Conservation (phyloP, 2,797 vertebrate species). For the Anguilla anguilla region DNA sequence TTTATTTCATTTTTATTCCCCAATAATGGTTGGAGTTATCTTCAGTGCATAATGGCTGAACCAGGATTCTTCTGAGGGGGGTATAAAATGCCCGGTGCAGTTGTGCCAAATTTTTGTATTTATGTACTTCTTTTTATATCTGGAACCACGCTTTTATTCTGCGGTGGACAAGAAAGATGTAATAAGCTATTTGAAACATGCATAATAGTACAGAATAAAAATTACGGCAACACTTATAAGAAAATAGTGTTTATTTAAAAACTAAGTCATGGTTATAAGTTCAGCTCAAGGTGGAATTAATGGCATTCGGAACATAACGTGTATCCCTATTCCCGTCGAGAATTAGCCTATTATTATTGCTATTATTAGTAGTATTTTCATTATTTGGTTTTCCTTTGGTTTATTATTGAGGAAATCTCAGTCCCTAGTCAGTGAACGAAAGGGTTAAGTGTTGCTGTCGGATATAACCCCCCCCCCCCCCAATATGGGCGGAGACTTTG, state of each 20-base stretch:
- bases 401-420: too few species aligned
- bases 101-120: not conserved
- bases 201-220: not conserved
- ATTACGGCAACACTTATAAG: too few species aligned
- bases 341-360: too few species aligned
- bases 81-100: not conserved
- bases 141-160: not conserved
- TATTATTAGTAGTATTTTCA: too few species aligned
- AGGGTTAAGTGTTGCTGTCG: conserved; percentile 49
- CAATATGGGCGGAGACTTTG: conserved; percentile 62
- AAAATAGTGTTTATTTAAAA: not conserved
- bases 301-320: too few species aligned
- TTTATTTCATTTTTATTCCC: not conserved
- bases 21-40: not conserved
- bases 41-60: not conserved
- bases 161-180: not conserved
- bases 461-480: not conserved
- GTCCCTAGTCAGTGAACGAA: not conserved
- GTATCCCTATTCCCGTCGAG: too few species aligned
- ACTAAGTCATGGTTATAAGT: not conserved
- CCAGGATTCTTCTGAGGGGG: not conserved
- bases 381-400: too few species aligned
- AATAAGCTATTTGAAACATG: not conserved
- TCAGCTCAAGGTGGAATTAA: not conserved
- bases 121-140: not conserved